A percentile compares a stretch with the other conserved stretches of the same genome.
phyloP scores from a whole-genome alignment of 2,888 invertebrate species.

The Tribolium freemani region DNA sequence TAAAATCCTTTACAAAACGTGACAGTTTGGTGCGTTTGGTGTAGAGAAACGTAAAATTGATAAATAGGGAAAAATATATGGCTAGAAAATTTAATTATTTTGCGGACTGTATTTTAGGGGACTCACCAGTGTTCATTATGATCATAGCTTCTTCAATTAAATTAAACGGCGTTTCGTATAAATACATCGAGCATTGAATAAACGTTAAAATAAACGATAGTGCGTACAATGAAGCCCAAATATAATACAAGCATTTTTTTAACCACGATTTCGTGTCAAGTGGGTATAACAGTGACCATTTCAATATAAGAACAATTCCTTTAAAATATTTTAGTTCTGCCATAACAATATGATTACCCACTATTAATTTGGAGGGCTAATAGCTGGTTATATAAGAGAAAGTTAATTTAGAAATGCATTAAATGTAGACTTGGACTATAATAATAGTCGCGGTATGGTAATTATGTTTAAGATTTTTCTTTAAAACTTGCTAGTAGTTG shows the following conservation, averaged over 20 bases:
- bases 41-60: conserved; percentile 15
- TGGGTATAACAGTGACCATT: conserved; percentile 16
- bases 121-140: conserved; percentile 27
- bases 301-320: conserved; percentile 4
- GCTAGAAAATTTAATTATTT: background rate
- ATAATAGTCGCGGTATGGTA: background rate
- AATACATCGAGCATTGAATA: conserved; percentile 12
- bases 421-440: background rate
- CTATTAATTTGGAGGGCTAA: no score
- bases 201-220: conserved; percentile 5
- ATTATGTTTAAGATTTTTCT: background rate
- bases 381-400: no score
- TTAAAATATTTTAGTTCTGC: conserved; percentile 6
- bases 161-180: conserved; percentile 14
- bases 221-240: conserved; percentile 9
- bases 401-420: no score
- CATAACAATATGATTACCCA: background rate
- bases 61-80: conserved; percentile 16
- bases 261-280: background rate
- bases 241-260: conserved; percentile 8
- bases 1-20: background rate
- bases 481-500: background rate
- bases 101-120: background rate
- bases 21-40: background rate
- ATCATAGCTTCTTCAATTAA: conserved; percentile 23